These are phyloP conservation scores for Porites lutea DNA, from an alignment of 64 coral and sea anemone species.

Conservation along the genomic window DNA sequence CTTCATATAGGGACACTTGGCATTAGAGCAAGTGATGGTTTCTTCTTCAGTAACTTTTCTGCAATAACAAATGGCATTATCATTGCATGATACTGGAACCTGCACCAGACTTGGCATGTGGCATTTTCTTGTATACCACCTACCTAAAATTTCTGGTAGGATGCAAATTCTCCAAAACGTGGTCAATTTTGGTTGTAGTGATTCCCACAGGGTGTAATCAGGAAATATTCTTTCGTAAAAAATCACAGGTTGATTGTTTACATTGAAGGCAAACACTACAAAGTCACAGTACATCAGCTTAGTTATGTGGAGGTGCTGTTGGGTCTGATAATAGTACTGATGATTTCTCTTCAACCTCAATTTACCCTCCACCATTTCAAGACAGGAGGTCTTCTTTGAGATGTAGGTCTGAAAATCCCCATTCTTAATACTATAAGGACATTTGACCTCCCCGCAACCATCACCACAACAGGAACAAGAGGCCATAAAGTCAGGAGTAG, in stretches of 20 bases:
- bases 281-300: slow-evolving; percentile 46
- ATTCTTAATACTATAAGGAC: slow-evolving; percentile 28
- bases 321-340: slow-evolving; percentile 43
- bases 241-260: background rate
- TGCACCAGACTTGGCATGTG: background rate
- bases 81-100: background rate
- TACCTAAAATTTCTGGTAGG: slow-evolving; percentile 21
- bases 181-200: background rate
- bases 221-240: background rate
- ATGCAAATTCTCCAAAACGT: slow-evolving; percentile 2
- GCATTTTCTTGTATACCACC: slow-evolving; percentile 42
- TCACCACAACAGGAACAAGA: slow-evolving; percentile 57
- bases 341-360: slow-evolving; percentile 31
- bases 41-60: too few species aligned
- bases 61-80: background rate
- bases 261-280: slow-evolving; percentile 49
- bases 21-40: too few species aligned
- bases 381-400: slow-evolving; percentile 32
- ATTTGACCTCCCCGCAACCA: slow-evolving; percentile 72
- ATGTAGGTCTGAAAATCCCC: slow-evolving; percentile 60
- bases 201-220: background rate
- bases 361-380: slow-evolving; percentile 41
- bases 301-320: slow-evolving; percentile 20
- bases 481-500: slow-evolving; percentile 42
- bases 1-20: slow-evolving; percentile 21